Evolutionary conservation across 2,888 invertebrate species (phyloP).

Genomic region (Salticus scenicus): DNA sequence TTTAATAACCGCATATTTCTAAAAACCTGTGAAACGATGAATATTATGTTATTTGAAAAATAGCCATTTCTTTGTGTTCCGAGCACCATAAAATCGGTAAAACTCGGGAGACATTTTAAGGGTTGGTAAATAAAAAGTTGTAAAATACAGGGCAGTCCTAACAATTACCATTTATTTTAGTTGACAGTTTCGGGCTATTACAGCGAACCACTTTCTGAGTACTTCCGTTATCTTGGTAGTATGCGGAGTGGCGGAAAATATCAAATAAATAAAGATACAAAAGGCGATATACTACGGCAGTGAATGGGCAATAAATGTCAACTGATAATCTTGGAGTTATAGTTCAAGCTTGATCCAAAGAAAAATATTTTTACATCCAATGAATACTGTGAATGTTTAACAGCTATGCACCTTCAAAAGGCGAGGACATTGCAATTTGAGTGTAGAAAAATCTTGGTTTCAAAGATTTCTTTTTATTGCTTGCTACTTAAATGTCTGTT

Average conservation of each 20-base stretch:
- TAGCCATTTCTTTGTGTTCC: conserved; percentile 28
- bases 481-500: not conserved
- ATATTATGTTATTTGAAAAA: not conserved
- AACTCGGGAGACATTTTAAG: conserved; percentile 56
- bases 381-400: conserved; percentile 62
- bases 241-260: conserved; percentile 61
- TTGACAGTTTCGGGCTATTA: conserved; percentile 63
- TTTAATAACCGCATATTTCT: not conserved
- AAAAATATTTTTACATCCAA: conserved; percentile 52
- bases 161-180: conserved; percentile 66
- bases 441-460: conserved; percentile 2
- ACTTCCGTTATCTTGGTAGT: conserved; percentile 55
- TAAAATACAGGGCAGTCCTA: conserved; percentile 39
- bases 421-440: conserved; percentile 55
- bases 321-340: conserved; percentile 63
- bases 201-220: conserved; percentile 55
- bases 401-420: conserved; percentile 58
- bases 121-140: conserved; percentile 59
- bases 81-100: conserved; percentile 43
- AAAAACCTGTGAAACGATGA: not conserved
- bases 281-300: conserved; percentile 51
- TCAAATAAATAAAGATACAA: conserved; percentile 66
- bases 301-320: conserved; percentile 68
- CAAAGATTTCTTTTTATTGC: conserved; percentile 13
- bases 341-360: conserved; percentile 54